Evolutionary conservation across 2,888 invertebrate species (phyloP), one percentile per base, ranked within the genome.

Genomic region (Ichneumon xanthorius): DNA sequence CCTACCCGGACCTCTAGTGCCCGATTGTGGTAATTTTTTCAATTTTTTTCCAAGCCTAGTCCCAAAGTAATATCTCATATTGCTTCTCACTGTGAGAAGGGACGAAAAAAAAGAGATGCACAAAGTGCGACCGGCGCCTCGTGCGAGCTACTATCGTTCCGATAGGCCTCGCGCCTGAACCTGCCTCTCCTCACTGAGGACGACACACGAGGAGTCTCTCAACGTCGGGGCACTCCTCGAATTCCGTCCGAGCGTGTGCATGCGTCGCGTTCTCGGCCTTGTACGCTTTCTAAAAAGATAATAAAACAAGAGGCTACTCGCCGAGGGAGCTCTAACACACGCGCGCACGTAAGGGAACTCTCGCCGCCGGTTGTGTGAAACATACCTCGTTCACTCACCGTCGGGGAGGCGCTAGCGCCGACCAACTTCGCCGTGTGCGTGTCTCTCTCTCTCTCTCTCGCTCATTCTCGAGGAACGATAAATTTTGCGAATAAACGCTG

Each of bases 221-320:
- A 30, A 45, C 77, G 79, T 82, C 72, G 82, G 33, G 87, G 82
- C 88, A 88, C 88, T 87, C 88, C 87, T 88, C 85, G 75, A 88
- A 88, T 88, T 86, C 87, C 87, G 82, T 53, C 33, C 40, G 33
- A 26, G 33, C 33, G 26, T 53, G 53, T 53, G 53, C 63, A 61
- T 58, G 65, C 68, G 58, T 72, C 72, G 50, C 45, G 73, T 73
- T 37, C 72, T 53, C 84, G 85, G 85, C 86, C 87, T 89, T 87
- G 87, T 89, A 82, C 84, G 87, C 89, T 89, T 89, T 89, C 89
- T 89, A 89, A 89, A 89, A 88, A 87, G 86, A 88, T 88, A 88
- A 86, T 87, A 87, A 88, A 87, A 87, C 85, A 80, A 50, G 77
- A 73, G 75, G 65, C 63, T 63, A 63, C 61, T 63, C 61, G 61